Evolutionary conservation across 2,797 vertebrate genomes (phyloP).

Genomic region (Hybognathus amarus): DNA sequence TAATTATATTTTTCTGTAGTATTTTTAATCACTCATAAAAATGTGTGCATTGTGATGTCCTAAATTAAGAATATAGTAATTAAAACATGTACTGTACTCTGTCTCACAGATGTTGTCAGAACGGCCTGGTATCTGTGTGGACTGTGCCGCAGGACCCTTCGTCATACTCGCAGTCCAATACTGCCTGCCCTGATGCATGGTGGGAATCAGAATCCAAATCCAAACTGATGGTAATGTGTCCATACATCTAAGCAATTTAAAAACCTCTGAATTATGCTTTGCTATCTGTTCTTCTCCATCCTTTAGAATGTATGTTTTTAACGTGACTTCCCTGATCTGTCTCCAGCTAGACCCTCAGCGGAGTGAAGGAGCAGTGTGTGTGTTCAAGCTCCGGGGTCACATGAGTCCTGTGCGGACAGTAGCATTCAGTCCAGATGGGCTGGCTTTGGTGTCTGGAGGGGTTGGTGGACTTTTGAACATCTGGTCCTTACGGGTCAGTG

Average conservation of each 20-base stretch:
- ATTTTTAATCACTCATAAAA: not conserved
- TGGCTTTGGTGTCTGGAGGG: conserved; percentile 91
- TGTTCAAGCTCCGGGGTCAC: conserved; percentile 93
- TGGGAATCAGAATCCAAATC: conserved; percentile 85
- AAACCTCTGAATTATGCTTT: not conserved
- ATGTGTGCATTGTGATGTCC: not conserved
- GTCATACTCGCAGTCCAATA: conserved; percentile 74
- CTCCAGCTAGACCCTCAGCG: conserved; percentile 33
- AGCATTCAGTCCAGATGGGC: conserved; percentile 91
- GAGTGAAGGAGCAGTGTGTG: conserved; percentile 75
- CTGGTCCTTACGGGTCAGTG: conserved; percentile 92
- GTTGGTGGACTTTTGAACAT: conserved; percentile 96
- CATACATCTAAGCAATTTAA: not conserved
- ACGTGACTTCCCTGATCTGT: conserved; percentile 61
- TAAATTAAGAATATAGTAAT: not conserved
- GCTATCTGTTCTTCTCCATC: not conserved
- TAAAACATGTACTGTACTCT: conserved; percentile 2
- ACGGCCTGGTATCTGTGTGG: conserved; percentile 93
- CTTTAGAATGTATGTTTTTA: conserved; percentile 1
- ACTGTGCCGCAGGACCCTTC: conserved; percentile 84
- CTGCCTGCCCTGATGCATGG: conserved; percentile 81
- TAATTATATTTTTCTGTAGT: not conserved
- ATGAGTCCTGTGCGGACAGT: conserved; percentile 92
- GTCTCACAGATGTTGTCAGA: conserved; percentile 90
- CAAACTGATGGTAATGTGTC: conserved; percentile 73